Conservation (phyloP, 2,113 vertebrate genomes). For the Gnathonemus longibarbis region DNA sequence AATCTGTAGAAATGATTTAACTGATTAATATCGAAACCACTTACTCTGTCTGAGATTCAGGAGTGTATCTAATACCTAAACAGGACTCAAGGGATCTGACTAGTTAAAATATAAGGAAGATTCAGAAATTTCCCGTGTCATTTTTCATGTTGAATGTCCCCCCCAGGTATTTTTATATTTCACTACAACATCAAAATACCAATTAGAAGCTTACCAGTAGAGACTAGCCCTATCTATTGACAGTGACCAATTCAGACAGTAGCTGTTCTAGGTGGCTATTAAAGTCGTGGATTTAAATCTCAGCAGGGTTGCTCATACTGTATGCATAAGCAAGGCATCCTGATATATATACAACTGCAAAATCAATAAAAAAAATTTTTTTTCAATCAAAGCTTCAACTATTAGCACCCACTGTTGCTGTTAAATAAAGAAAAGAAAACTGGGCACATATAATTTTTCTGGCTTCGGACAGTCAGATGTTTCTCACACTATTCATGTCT, state of each 20-base stretch:
- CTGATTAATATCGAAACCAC: neutral
- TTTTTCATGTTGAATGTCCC: too few species aligned
- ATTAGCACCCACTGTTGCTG: neutral
- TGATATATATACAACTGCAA: neutral
- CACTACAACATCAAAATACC: neutral
- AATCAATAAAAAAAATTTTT: neutral
- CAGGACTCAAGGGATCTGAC: neutral
- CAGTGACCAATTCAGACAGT: neutral
- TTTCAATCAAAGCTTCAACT: neutral
- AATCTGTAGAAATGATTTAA: neutral
- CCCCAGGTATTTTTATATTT: neutral
- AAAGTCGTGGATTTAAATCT: neutral
- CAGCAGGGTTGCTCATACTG: neutral
- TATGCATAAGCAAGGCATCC: neutral
- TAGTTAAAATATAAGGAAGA: neutral
- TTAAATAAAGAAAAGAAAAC: neutral
- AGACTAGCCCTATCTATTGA: neutral
- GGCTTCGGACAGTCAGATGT: neutral
- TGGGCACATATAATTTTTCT: neutral
- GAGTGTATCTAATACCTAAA: neutral
- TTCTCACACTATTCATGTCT: neutral
- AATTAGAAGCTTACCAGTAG: neutral
- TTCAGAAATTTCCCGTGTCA: neutral
- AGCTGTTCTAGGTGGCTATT: neutral
- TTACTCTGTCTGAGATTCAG: neutral